Percentiles rank a stretch among this genome's conserved stretches.
Evolutionary conservation across 1,140 invertebrate genomes (phyloP).

Genomic region (Zaprionus capensis): DNA sequence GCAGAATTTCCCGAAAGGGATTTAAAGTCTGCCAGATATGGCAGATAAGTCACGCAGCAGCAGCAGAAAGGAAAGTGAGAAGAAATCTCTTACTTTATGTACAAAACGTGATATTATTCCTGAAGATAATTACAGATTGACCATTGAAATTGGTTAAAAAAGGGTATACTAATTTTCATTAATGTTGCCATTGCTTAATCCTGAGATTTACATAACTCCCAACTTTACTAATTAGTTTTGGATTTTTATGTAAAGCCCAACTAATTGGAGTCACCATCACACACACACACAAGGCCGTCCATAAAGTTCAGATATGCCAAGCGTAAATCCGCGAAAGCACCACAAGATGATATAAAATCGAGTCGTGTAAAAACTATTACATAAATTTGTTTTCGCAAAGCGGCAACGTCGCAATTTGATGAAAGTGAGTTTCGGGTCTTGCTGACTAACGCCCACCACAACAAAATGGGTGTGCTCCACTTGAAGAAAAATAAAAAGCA

Average conservation of each 20-base stretch:
- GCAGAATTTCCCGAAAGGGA: conserved; percentile 37
- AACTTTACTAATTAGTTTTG: conserved; percentile 52
- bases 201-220: conserved; percentile 30
- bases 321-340: conserved; percentile 72
- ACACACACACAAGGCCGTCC: conserved; percentile 22
- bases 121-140: background rate
- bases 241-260: conserved; percentile 41
- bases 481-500: background rate
- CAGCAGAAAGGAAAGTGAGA: conserved; percentile 26
- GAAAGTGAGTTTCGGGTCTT: conserved; percentile 62
- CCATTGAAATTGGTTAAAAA: too few species aligned
- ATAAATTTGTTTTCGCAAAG: conserved; percentile 69
- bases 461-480: conserved; percentile 6
- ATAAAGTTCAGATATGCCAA: conserved; percentile 72
- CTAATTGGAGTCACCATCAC: conserved; percentile 63
- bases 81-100: conserved; percentile 9
- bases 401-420: conserved; percentile 48
- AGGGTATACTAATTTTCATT: too few species aligned
- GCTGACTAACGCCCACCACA: conserved; percentile 33
- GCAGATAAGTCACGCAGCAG: conserved; percentile 24
- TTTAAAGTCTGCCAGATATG: conserved; percentile 35
- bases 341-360: conserved; percentile 46
- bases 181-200: background rate
- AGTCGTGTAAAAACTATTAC: conserved; percentile 50
- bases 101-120: conserved; percentile 10